Evolutionary conservation across 2,113 vertebrate genomes (phyloP).

Genomic region (Hippocampus comes): DNA sequence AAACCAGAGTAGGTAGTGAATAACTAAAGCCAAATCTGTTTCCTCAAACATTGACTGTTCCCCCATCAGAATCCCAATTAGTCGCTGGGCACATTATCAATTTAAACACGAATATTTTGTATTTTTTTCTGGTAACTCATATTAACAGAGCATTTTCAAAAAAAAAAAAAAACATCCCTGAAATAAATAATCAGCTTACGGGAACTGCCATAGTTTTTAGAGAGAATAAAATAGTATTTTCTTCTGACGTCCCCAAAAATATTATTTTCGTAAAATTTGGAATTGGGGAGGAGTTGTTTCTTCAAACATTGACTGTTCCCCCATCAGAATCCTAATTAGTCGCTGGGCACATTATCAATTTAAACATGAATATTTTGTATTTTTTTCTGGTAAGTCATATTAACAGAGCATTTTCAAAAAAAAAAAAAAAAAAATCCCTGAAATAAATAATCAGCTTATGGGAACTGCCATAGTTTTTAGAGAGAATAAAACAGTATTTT

Average conservation of each 20-base stretch:
- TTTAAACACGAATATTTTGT: no score
- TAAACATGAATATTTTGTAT: no score
- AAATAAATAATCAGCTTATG: background rate
- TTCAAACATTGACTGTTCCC: background rate
- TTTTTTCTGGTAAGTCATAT: no score
- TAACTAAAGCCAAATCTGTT: background rate
- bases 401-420: no score
- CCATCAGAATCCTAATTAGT: background rate
- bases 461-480: background rate
- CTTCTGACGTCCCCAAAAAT: no score
- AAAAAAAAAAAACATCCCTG: no score
- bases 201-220: background rate
- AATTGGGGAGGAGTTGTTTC: background rate
- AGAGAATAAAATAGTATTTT: no score
- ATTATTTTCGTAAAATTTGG: no score
- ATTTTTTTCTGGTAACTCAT: no score
- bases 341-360: background rate
- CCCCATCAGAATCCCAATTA: background rate
- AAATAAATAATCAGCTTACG: background rate
- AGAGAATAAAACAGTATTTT: no score
- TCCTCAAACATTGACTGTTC: background rate
- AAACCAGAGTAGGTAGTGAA: constrained; percentile 78
- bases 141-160: no score
- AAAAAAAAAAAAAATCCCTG: no score
- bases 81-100: background rate